Conservation (phyloP, 2,888 invertebrate genomes). For the Euclidia mi region DNA sequence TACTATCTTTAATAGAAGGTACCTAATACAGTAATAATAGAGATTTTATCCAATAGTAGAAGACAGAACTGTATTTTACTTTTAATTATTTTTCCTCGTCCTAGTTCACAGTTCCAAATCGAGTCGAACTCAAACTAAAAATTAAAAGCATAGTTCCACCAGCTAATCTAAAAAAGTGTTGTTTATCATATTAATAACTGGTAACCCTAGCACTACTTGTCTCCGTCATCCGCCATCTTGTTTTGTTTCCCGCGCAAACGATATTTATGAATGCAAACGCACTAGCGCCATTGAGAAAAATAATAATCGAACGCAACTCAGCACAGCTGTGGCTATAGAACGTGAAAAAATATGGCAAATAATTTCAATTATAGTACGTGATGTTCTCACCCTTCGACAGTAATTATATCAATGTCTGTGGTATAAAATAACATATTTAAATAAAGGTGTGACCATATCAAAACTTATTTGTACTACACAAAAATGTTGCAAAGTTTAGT, state of each 20-base stretch:
- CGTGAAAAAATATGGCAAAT: slow-evolving; percentile 44
- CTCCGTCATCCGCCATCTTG: slow-evolving; percentile 63
- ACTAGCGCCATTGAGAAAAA: slow-evolving; percentile 67
- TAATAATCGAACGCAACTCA: slow-evolving; percentile 45
- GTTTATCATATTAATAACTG: too few species aligned
- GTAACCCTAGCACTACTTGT: slow-evolving; percentile 55
- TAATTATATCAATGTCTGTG: slow-evolving; percentile 38
- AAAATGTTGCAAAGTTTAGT: neutral
- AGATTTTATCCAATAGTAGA: too few species aligned
- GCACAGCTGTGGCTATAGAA: slow-evolving; percentile 30
- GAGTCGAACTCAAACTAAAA: too few species aligned
- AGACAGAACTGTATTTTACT: too few species aligned
- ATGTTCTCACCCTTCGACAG: slow-evolving; percentile 24
- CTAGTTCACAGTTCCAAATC: too few species aligned
- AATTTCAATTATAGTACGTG: slow-evolving; percentile 40
- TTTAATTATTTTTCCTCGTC: too few species aligned
- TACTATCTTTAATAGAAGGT: too few species aligned
- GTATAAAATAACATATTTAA: neutral
- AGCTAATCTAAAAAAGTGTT: too few species aligned
- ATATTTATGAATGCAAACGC: slow-evolving; percentile 65
- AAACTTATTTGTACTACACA: too few species aligned
- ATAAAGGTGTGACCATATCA: neutral
- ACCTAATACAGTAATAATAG: too few species aligned
- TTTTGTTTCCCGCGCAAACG: slow-evolving; percentile 61
- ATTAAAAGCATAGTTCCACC: too few species aligned